Base-by-base conservation (phyloP, 2,797 vertebrate genomes). In the Adrianichthys oophorus region DNA sequence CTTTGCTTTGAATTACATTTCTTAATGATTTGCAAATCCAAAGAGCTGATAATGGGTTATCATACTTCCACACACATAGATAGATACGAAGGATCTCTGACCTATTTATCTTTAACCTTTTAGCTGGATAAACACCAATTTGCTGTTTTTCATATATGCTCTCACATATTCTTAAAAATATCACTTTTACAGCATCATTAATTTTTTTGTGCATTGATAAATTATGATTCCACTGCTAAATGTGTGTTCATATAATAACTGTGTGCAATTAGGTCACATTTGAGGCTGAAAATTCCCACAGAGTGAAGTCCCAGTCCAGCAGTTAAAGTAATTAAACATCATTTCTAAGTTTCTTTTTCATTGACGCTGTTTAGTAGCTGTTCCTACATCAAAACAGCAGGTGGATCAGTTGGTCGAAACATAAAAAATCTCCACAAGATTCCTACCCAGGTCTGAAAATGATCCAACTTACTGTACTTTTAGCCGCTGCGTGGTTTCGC, bases 321-420 rank as follows among this genome's bases (percentile, higher is more conserved):
- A 48, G 42, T 58, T 52, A 65, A 69, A 58, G 37, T 40, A 59
- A 74, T 78, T 67, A 70, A 65, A 15, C 23, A 4, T 49, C 24
- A 17, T 57, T 40, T 48, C 45, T 56, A 48, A 40, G 56, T 50
- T 60, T 44, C 1, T 44, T 52, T 49, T 56, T 53, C n/a, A 37
- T 6, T n/a, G 15, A 54, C 19, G 15, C 7, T 53, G 24, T 56
- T 54, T 0, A 17, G 19, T 23, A 6, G 14, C 19, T 12, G 26
- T 26, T 26, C 26, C 26, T 6, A 26, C 26, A 0, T 26, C 5
- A 26, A 26, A 26, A 26, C 26, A 26, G 26, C 26, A 26, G 26
- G 26, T 26, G 5, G 26, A 26, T 26, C 26, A 26, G 26, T 5
- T 26, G 26, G 26, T 5, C 4, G 1, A 26, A 26, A 26, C 26